Evolutionary conservation across 2,888 invertebrate species (phyloP).

Genomic region (Acanthosoma haemorrhoidale): DNA sequence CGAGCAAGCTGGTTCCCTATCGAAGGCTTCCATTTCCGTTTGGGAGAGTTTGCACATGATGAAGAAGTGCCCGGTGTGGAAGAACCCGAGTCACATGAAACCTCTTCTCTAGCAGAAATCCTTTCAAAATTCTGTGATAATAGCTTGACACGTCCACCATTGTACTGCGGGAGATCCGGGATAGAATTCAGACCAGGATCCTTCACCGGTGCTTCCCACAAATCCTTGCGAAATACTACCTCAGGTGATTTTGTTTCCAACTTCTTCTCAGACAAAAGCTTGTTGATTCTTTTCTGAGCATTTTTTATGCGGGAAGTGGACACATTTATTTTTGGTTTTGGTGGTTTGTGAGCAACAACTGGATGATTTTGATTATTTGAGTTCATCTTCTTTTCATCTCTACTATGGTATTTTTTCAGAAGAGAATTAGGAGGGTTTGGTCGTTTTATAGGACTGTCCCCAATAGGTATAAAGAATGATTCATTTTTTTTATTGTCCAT

Average conservation of each 20-base stretch:
- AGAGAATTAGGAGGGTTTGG: slow-evolving; percentile 36
- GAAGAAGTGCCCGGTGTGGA: slow-evolving; percentile 56
- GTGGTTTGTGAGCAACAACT: slow-evolving; percentile 64
- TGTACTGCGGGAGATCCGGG: slow-evolving; percentile 31
- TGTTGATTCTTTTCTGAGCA: slow-evolving; percentile 27
- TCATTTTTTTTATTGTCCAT: slow-evolving; percentile 40
- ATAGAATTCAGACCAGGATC: slow-evolving; percentile 39
- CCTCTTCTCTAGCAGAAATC: slow-evolving; percentile 41
- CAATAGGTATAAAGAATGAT: slow-evolving; percentile 42
- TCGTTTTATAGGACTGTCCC: slow-evolving; percentile 37
- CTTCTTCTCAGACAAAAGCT: slow-evolving; percentile 20
- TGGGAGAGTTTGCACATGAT: slow-evolving; percentile 60
- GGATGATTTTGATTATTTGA: slow-evolving; percentile 39
- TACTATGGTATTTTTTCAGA: slow-evolving; percentile 38
- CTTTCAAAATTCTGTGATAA: slow-evolving; percentile 43
- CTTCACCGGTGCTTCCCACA: slow-evolving; percentile 30
- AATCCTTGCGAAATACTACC: slow-evolving; percentile 18
- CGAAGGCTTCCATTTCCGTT: slow-evolving; percentile 49
- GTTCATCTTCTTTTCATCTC: slow-evolving; percentile 35
- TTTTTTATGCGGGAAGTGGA: slow-evolving; percentile 43
- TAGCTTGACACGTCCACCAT: slow-evolving; percentile 39
- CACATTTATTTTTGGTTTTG: slow-evolving; percentile 52
- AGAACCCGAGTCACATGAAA: slow-evolving; percentile 46
- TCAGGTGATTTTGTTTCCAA: not conserved
- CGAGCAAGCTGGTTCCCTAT: slow-evolving; percentile 50